A percentile compares a stretch with the other conserved stretches of the same genome.
phyloP scores from a whole-genome alignment of 2,888 invertebrate genomes.

The Lepidochitona cinerea region DNA sequence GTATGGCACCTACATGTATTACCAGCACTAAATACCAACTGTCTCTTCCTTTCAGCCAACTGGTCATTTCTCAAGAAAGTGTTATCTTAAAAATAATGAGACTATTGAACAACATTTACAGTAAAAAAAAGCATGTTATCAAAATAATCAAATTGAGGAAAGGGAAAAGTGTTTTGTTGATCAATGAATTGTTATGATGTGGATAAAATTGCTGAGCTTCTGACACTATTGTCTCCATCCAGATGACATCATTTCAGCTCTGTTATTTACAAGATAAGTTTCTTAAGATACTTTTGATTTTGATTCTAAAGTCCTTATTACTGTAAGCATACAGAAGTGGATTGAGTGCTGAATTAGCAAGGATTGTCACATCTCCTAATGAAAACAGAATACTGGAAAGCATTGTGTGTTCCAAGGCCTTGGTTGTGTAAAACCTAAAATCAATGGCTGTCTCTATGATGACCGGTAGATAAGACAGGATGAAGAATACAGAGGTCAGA shows the following conservation, averaged over 20 bases:
- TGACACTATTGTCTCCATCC: too few species aligned
- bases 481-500: not conserved
- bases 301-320: not conserved
- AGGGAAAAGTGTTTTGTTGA: too few species aligned
- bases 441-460: not conserved
- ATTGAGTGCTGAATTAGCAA: not conserved
- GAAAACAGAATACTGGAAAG: not conserved
- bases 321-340: not conserved
- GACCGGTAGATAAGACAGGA: not conserved
- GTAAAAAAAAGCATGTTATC: too few species aligned
- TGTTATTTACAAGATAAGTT: not conserved
- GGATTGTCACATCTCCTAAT: not conserved
- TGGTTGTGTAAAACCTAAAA: not conserved
- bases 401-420: not conserved
- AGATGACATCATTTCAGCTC: not conserved
- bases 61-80: too few species aligned
- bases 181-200: too few species aligned
- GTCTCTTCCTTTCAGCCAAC: too few species aligned
- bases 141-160: too few species aligned
- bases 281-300: not conserved
- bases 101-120: too few species aligned
- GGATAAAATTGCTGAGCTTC: too few species aligned
- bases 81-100: too few species aligned
- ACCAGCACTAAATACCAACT: too few species aligned
- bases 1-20: too few species aligned